Evolutionary conservation across 1,140 invertebrate genomes (phyloP).

Genomic region (Drosophila sp.): DNA sequence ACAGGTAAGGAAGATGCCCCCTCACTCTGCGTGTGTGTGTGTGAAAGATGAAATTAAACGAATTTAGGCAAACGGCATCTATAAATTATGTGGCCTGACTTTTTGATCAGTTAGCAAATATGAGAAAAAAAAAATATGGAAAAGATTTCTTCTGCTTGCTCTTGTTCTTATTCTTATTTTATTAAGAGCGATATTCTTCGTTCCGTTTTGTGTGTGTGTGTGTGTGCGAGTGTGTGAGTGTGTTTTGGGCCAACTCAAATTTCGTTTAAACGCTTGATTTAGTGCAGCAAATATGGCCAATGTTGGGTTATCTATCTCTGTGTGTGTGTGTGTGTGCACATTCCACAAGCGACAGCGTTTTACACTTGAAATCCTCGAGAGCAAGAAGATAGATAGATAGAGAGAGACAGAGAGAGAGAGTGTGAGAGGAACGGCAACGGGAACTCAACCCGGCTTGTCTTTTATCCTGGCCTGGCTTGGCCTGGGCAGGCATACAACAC

Average conservation of each 20-base stretch:
- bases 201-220: constrained; percentile 9
- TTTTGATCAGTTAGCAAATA: constrained; percentile 48
- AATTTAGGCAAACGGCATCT: constrained; percentile 81
- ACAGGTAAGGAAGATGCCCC: constrained; percentile 35
- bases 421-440: constrained; percentile 15
- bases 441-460: constrained; percentile 56
- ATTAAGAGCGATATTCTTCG: too few relatives aligned
- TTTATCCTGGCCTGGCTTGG: constrained; percentile 66
- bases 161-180: constrained; percentile 8
- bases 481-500: constrained; percentile 58
- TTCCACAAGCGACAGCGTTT: constrained; percentile 79
- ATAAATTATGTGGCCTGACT: constrained; percentile 70
- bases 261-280: constrained; percentile 82
- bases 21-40: constrained; percentile 16
- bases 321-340: constrained; percentile 49
- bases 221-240: constrained; percentile 19
- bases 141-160: constrained; percentile 9
- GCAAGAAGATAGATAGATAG: constrained; percentile 20
- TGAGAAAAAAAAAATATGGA: constrained; percentile 32
- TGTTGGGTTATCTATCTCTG: constrained; percentile 46
- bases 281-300: constrained; percentile 72
- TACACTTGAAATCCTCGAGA: constrained; percentile 69
- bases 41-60: constrained; percentile 71
- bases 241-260: constrained; percentile 64
- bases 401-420: constrained; percentile 5